phyloP scores from a whole-genome alignment of 2,113 vertebrate species.

The Macrotus californicus region DNA sequence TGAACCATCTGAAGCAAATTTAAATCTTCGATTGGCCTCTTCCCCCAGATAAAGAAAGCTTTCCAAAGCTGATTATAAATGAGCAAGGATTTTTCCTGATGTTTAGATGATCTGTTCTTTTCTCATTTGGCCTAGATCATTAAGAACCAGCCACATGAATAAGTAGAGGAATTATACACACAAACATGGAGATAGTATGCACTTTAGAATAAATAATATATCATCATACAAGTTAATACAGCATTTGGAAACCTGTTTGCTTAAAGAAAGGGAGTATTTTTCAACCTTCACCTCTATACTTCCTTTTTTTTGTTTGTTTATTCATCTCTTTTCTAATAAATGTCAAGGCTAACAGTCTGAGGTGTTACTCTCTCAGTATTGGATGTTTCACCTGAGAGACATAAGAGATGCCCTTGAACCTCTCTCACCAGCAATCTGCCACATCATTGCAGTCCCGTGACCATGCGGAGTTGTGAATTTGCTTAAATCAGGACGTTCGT shows the following conservation, averaged over 20 bases:
- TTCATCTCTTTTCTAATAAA: neutral
- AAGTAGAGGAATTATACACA: neutral
- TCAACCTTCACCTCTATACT: neutral
- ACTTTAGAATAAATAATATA: neutral
- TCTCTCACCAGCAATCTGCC: neutral
- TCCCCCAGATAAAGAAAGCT: neutral
- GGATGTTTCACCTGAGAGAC: neutral
- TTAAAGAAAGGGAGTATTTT: neutral
- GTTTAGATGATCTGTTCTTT: slow-evolving; percentile 12
- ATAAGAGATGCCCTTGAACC: neutral
- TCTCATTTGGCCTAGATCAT: neutral
- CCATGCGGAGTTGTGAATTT: neutral
- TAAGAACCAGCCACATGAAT: neutral
- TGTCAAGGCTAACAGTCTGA: neutral
- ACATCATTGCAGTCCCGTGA: neutral
- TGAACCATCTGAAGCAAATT: neutral
- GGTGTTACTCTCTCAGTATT: neutral
- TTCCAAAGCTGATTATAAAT: neutral
- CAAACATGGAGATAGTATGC: neutral
- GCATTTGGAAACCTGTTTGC: neutral
- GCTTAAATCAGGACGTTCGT: neutral
- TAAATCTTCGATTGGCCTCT: neutral
- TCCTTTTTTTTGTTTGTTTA: neutral
- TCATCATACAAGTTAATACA: neutral
- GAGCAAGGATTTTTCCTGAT: neutral